Evolutionary conservation across 2,888 invertebrate genomes (phyloP).

Genomic region (Agelastica alni): DNA sequence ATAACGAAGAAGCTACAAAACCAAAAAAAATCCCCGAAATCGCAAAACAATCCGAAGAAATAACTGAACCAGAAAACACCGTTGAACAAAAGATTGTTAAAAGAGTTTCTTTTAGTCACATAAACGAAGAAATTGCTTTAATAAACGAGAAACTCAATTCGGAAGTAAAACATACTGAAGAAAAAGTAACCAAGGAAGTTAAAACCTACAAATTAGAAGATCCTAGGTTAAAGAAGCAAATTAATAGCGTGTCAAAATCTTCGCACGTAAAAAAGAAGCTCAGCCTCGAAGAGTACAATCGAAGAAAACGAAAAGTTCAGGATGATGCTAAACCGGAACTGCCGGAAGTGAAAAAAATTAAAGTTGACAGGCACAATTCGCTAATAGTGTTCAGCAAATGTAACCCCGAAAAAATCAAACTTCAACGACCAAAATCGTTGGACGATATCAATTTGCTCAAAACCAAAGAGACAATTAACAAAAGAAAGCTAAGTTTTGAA

Average conservation of each 20-base stretch:
- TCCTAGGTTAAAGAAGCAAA: slow-evolving; percentile 14
- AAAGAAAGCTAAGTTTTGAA: slow-evolving; percentile 27
- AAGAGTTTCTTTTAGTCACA: slow-evolving; percentile 7
- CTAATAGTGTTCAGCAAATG: not conserved
- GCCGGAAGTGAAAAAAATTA: slow-evolving; percentile 25
- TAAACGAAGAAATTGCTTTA: slow-evolving; percentile 3
- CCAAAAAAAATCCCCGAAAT: not conserved
- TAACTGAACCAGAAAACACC: not conserved
- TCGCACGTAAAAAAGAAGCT: slow-evolving; percentile 35
- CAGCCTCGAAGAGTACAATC: slow-evolving; percentile 46
- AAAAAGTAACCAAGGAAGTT: not conserved
- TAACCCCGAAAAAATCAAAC: slow-evolving; percentile 18
- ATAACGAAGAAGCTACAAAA: too few relatives aligned
- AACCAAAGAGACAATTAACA: slow-evolving; percentile 18
- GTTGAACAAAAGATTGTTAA: not conserved
- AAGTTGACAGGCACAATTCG: slow-evolving; percentile 11
- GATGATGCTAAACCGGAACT: not conserved
- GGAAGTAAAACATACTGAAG: slow-evolving; percentile 4
- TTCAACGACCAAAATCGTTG: slow-evolving; percentile 30
- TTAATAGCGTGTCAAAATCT: slow-evolving; percentile 10
- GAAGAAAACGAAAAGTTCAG: slow-evolving; percentile 40
- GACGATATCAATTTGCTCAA: slow-evolving; percentile 29
- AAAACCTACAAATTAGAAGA: slow-evolving; percentile 21
- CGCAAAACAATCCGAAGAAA: not conserved
- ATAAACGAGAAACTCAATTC: not conserved